These are phyloP conservation scores for Amblyornis subalaris DNA, from an alignment of 2,113 vertebrate species.

Conservation along the genomic window DNA sequence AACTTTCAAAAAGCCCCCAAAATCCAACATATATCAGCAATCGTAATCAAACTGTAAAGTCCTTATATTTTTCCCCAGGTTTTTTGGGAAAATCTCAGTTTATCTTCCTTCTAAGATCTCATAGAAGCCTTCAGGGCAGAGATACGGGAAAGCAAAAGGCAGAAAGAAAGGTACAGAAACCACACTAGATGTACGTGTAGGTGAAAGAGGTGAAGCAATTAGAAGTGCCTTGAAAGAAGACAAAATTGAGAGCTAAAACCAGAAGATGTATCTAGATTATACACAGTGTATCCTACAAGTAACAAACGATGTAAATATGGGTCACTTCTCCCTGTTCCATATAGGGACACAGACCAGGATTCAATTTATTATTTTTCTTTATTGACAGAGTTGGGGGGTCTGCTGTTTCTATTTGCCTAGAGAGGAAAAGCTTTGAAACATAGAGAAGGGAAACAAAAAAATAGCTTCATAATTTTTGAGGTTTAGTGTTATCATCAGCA, in stretches of 20 bases:
- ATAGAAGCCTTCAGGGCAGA: not conserved
- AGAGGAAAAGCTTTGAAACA: not conserved
- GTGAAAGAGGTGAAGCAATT: not conserved
- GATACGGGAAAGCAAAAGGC: not conserved
- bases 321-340: not conserved
- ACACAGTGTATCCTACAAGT: not conserved
- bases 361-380: not conserved
- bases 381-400: not conserved
- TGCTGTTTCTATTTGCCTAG: not conserved
- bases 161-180: not conserved
- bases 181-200: accelerated
- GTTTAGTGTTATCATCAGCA: not conserved
- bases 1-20: not conserved
- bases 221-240: not conserved
- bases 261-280: not conserved
- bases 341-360: not conserved
- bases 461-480: not conserved
- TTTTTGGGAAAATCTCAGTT: not conserved
- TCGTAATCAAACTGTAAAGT: not conserved
- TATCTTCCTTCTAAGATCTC: not conserved
- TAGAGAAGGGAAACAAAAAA: not conserved
- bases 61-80: not conserved
- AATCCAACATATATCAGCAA: not conserved
- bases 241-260: not conserved
- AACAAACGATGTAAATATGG: not conserved